These are phyloP conservation scores for Yponomeuta sedellus DNA, from an alignment of 2,888 invertebrate genomes.

Conservation along the genomic window DNA sequence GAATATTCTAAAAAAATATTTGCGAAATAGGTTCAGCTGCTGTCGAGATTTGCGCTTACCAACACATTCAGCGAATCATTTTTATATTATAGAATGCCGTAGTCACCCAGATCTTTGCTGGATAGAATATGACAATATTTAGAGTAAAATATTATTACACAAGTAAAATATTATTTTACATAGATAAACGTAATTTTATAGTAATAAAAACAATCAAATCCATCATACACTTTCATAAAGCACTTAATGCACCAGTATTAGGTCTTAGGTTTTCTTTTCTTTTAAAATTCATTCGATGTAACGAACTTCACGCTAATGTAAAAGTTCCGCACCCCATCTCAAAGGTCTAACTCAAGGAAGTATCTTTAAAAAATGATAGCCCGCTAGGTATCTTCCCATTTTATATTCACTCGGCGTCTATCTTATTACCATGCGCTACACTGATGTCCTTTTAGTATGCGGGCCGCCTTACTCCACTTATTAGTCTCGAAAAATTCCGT, in stretches of 20 bases:
- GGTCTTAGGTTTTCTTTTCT: not conserved
- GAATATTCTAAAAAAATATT: no score
- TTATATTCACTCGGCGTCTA: constrained; percentile 63
- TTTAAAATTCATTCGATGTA: not conserved
- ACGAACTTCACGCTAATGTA: not conserved
- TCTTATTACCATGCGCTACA: constrained; percentile 61
- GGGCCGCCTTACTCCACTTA: constrained; percentile 61
- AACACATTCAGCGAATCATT: no score
- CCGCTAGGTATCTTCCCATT: constrained; percentile 41
- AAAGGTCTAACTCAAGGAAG: constrained; percentile 10
- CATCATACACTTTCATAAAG: no score
- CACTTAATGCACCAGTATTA: not conserved
- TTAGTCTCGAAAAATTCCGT: constrained; percentile 71
- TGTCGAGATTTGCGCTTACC: no score
- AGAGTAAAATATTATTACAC: no score
- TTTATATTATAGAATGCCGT: no score
- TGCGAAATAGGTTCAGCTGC: no score
- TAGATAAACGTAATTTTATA: no score
- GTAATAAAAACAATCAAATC: no score
- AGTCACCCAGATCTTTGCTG: no score
- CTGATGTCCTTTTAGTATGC: constrained; percentile 66
- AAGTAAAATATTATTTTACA: no score
- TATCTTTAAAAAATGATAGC: constrained; percentile 49
- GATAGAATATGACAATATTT: no score
- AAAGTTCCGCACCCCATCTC: not conserved